Evolutionary conservation across 2,888 invertebrate species (phyloP), one percentile per base, ranked within the genome.

Genomic region (Tuta absoluta): DNA sequence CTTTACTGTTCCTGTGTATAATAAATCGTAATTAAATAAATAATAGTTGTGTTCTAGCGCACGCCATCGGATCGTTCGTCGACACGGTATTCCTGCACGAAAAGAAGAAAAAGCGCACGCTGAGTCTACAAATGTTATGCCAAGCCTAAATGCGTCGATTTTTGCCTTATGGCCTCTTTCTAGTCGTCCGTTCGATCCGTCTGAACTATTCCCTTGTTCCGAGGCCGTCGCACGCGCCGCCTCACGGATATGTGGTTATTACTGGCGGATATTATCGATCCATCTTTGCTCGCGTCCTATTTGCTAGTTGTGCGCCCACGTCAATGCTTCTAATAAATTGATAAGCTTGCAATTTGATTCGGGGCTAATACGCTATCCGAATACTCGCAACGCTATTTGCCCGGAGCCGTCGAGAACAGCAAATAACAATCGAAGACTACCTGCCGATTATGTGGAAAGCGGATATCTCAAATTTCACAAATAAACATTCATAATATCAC

Each of bases 191-290:
- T 33, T 33, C 10, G 33, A 1, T 33, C 33, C 8, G 3, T 28
- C 28, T 3, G 10, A 33, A 7, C 33, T n/a, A n/a, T n/a, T 10
- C 10, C 10, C 8, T 33, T 10, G 33, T 1, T 10, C 33, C 10
- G 33, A 5, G 68, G 65, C 38, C 48, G 58, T 57, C 53, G 63
- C 57, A 59, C 61, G 64, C 58, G 45, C 49, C 60, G 63, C 65
- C 63, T 45, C 60, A 62, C 66, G 69, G 69, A 66, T 68, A 64
- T 63, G 60, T 45, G 21, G 41, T 66, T 66, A 69, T 69, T 67
- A 67, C 58, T 48, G 19, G 65, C 66, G 68, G 66, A 67, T 66
- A 65, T 66, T 66, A 69, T 69, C 67, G 69, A 68, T 65, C 62
- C 49, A 62, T 56, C 63, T 62, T 63, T 63, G 33, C 37, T 56